A percentile compares a stretch with the other conserved stretches of the same genome.
Evolutionary conservation across 1,140 invertebrate species (phyloP).

Genomic region (Magallana gigas): DNA sequence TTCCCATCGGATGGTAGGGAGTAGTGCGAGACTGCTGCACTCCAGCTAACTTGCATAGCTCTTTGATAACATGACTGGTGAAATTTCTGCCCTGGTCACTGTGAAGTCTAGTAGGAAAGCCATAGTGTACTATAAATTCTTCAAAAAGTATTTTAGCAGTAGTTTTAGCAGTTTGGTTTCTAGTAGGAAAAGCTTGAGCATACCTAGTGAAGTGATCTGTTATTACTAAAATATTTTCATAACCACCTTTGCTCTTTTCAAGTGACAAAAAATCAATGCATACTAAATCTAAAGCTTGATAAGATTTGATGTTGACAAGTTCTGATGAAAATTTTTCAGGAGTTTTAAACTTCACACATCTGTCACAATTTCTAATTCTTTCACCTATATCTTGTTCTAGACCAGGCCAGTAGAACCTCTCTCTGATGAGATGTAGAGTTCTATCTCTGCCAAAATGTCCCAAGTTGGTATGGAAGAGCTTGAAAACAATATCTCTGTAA

Average conservation of each 20-base stretch:
- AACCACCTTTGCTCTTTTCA: conserved; percentile 46
- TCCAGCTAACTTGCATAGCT: conserved; percentile 42
- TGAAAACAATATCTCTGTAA: not conserved
- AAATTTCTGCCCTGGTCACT: too few species aligned
- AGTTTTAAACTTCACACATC: conserved; percentile 45
- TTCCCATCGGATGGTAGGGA: conserved; percentile 42
- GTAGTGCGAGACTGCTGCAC: conserved; percentile 23
- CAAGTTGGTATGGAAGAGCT: not conserved
- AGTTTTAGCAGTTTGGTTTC: conserved; percentile 46
- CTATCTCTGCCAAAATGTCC: conserved; percentile 44
- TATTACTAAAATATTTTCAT: conserved; percentile 48
- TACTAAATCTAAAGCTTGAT: conserved; percentile 37
- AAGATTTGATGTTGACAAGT: conserved; percentile 39
- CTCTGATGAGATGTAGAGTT: not conserved
- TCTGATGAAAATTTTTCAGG: not conserved
- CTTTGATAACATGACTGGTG: conserved; percentile 38
- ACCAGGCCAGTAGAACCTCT: conserved; percentile 48
- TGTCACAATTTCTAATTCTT: conserved; percentile 42
- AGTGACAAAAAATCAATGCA: conserved; percentile 44
- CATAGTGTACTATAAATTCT: too few species aligned
- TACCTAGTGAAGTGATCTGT: conserved; percentile 19
- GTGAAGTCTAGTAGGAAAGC: too few species aligned
- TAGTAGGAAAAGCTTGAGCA: conserved; percentile 39
- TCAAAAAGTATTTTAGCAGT: conserved; percentile 42
- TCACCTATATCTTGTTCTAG: not conserved